Conservation (phyloP, 1,140 invertebrate species). For the Drosophila biarmipes region DNA sequence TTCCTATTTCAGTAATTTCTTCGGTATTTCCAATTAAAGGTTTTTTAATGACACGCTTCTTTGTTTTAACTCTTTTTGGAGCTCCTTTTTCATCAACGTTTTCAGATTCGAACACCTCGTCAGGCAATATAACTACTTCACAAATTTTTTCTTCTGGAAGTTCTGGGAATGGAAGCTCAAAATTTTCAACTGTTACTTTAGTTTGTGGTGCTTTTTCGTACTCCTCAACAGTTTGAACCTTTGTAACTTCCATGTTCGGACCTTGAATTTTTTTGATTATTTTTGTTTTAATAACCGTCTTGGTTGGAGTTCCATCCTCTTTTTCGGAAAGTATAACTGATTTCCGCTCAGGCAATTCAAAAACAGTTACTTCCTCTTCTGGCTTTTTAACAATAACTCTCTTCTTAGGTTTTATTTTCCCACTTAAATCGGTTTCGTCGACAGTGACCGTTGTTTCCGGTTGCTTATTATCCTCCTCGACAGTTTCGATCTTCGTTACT, state of each 20-base stretch:
- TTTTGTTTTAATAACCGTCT: constrained; percentile 84
- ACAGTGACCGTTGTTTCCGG: constrained; percentile 79
- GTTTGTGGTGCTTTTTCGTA: constrained; percentile 84
- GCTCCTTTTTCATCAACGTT: constrained; percentile 35
- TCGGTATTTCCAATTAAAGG: constrained; percentile 47
- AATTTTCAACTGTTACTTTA: constrained; percentile 79
- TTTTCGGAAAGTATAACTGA: constrained; percentile 77
- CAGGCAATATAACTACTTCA: constrained; percentile 61
- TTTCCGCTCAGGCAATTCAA: constrained; percentile 73
- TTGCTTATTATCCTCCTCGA: constrained; percentile 84
- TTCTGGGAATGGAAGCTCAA: constrained; percentile 68
- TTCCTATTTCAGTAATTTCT: constrained; percentile 65
- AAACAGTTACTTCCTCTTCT: constrained; percentile 65
- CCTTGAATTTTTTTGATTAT: constrained; percentile 84
- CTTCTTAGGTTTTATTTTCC: constrained; percentile 61
- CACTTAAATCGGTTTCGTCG: constrained; percentile 55
- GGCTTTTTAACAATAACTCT: constrained; percentile 59
- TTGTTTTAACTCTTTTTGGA: constrained; percentile 44
- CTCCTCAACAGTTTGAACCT: constrained; percentile 84
- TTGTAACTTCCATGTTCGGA: constrained; percentile 84
- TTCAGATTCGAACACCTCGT: constrained; percentile 48
- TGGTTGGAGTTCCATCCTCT: constrained; percentile 80
- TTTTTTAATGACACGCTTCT: constrained; percentile 58
- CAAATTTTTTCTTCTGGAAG: constrained; percentile 75
- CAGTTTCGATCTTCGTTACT: constrained; percentile 84